Conservation (phyloP, 2,888 invertebrate genomes). For the Watsonalla cultraria region DNA sequence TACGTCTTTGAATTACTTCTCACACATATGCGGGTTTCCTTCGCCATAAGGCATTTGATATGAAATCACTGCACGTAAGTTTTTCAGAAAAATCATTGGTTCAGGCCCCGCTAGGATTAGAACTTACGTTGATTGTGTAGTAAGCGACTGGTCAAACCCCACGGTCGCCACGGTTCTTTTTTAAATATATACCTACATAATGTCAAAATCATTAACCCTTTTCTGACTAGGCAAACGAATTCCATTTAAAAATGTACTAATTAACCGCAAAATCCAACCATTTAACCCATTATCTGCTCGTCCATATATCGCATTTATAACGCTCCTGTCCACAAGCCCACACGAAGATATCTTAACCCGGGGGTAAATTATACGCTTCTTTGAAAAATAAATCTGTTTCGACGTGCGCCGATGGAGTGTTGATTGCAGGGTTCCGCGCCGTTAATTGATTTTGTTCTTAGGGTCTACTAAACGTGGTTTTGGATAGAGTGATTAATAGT, state of each 20-base stretch:
- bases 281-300: conserved; percentile 20
- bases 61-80: no score
- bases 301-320: conserved; percentile 21
- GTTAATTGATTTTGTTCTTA: background rate
- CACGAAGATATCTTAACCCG: conserved; percentile 57
- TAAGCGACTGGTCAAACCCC: no score
- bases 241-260: conserved; percentile 26
- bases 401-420: conserved; percentile 17
- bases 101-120: no score
- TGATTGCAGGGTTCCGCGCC: background rate
- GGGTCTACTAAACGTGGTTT: no score
- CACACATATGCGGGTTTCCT: no score
- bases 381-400: conserved; percentile 38
- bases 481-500: no score
- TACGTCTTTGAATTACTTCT: no score
- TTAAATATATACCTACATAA: background rate
- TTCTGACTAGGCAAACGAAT: conserved; percentile 8
- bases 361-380: conserved; percentile 68
- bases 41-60: no score
- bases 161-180: no score
- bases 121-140: no score
- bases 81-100: no score
- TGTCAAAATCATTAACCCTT: background rate
- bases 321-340: conserved; percentile 38
- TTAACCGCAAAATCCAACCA: conserved; percentile 28